Percentiles rank a stretch among this genome's conserved stretches.
Evolutionary conservation across 1,140 invertebrate species (phyloP).

Genomic region (Pogonomyrmex californicus): DNA sequence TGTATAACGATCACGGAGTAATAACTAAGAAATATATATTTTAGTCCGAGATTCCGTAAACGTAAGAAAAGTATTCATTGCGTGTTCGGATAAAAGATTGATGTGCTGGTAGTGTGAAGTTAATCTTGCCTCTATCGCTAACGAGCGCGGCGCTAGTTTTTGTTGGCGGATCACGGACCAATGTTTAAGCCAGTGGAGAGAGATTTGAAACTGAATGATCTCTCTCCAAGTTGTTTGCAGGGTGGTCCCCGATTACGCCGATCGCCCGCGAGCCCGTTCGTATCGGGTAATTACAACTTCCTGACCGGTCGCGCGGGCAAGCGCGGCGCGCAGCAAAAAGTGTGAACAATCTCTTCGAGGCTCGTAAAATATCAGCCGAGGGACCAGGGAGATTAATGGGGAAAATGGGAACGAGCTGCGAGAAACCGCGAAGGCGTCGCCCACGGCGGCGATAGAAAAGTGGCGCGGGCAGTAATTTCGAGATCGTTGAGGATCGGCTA

Average conservation of each 20-base stretch:
- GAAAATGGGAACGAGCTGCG: constrained; percentile 71
- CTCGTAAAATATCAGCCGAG: constrained; percentile 61
- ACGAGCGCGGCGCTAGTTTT: constrained; percentile 21
- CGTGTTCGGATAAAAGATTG: constrained; percentile 4
- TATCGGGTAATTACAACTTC: constrained; percentile 70
- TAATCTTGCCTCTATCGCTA: constrained; percentile 16
- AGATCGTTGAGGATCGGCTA: constrained; percentile 63
- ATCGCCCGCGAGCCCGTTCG: constrained; percentile 49
- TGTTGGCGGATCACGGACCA: constrained; percentile 10
- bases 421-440: constrained; percentile 71
- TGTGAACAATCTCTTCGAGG: constrained; percentile 59
- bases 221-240: constrained; percentile 34
- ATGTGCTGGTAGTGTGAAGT: constrained; percentile 2
- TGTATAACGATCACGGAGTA: neutral
- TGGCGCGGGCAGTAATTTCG: constrained; percentile 57
- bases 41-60: neutral
- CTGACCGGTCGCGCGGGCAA: constrained; percentile 37
- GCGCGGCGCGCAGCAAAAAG: constrained; percentile 55
- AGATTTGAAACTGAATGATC: constrained; percentile 24
- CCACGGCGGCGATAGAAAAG: constrained; percentile 69
- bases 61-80: neutral
- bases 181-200: constrained; percentile 20
- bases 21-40: neutral
- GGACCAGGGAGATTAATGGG: constrained; percentile 67
- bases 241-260: constrained; percentile 63